Evolutionary conservation across 2,888 invertebrate genomes (phyloP).

Genomic region (Epinotia demarniana): DNA sequence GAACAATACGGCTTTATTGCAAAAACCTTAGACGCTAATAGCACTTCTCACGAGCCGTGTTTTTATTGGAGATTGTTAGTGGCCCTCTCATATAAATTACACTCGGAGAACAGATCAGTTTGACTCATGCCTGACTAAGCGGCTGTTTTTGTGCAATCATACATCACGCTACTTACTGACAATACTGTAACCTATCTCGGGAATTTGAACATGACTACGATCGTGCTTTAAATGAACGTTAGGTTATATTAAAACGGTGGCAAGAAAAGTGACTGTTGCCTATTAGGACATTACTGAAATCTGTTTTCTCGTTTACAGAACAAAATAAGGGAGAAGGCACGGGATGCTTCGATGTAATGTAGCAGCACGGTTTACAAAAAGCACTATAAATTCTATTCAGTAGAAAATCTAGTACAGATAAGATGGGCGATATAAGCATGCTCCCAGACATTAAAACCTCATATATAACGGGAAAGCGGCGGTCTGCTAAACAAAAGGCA

Average conservation of each 20-base stretch:
- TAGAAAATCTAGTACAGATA: conserved; percentile 9
- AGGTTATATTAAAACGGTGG: neutral
- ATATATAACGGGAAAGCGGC: conserved; percentile 41
- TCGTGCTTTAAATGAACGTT: neutral
- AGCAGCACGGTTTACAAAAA: neutral
- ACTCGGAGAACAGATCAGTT: conserved; percentile 58
- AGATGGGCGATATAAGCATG: conserved; percentile 17
- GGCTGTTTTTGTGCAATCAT: conserved; percentile 64
- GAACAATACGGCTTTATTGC: conserved; percentile 62
- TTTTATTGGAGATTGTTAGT: conserved; percentile 64
- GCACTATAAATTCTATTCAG: neutral
- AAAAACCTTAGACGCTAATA: conserved; percentile 58
- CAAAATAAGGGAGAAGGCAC: neutral
- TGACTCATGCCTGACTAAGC: conserved; percentile 76
- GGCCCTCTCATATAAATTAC: conserved; percentile 63
- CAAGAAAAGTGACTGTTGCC: neutral
- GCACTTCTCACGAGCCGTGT: conserved; percentile 62
- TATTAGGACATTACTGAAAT: neutral
- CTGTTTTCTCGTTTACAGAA: neutral
- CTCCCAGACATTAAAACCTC: conserved; percentile 24
- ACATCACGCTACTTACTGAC: conserved; percentile 54
- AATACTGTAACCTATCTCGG: conserved; percentile 61
- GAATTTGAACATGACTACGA: conserved; percentile 40
- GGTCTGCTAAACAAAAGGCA: conserved; percentile 46
- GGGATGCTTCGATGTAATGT: neutral